A percentile compares a stretch with the other conserved stretches of the same genome.
These are phyloP conservation scores for Alcis repandata DNA, from an alignment of 2,888 invertebrate species.

Conservation along the genomic window DNA sequence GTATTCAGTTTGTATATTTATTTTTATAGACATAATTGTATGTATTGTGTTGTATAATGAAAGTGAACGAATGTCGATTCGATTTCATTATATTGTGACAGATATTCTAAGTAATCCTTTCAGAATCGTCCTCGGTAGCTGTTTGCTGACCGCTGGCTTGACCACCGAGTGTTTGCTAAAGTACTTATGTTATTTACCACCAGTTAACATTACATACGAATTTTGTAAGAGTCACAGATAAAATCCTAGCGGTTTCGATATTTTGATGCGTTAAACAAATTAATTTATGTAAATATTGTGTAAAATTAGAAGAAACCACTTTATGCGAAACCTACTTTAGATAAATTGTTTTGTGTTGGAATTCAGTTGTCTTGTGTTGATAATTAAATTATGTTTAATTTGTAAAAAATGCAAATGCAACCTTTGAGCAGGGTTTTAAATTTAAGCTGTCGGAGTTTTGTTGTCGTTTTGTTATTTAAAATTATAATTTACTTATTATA, in stretches of 20 bases:
- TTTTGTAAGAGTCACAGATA: slow-evolving; percentile 57
- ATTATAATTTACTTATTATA: background rate
- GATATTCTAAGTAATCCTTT: slow-evolving; percentile 34
- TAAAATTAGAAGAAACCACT: slow-evolving; percentile 44
- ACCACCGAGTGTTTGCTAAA: slow-evolving; percentile 49
- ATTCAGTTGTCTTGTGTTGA: background rate
- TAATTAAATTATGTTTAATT: slow-evolving; percentile 25
- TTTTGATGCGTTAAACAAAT: slow-evolving; percentile 62
- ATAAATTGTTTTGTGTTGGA: background rate
- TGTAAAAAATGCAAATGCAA: slow-evolving; percentile 22
- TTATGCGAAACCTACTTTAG: background rate
- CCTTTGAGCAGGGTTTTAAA: slow-evolving; percentile 15
- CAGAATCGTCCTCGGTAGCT: slow-evolving; percentile 50
- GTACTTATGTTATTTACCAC: slow-evolving; percentile 50
- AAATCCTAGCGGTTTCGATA: slow-evolving; percentile 43
- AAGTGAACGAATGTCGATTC: slow-evolving; percentile 1
- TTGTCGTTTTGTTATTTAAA: slow-evolving; percentile 7
- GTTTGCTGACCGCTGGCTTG: slow-evolving; percentile 39
- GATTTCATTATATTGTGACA: slow-evolving; percentile 25
- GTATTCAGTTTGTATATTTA: no score
- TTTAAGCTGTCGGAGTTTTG: background rate
- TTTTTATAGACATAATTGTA: background rate
- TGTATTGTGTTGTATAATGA: background rate
- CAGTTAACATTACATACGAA: slow-evolving; percentile 51
- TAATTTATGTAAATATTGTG: slow-evolving; percentile 71